Evolutionary conservation across 2,888 invertebrate genomes (phyloP).

Genomic region (Prosapia bicincta): DNA sequence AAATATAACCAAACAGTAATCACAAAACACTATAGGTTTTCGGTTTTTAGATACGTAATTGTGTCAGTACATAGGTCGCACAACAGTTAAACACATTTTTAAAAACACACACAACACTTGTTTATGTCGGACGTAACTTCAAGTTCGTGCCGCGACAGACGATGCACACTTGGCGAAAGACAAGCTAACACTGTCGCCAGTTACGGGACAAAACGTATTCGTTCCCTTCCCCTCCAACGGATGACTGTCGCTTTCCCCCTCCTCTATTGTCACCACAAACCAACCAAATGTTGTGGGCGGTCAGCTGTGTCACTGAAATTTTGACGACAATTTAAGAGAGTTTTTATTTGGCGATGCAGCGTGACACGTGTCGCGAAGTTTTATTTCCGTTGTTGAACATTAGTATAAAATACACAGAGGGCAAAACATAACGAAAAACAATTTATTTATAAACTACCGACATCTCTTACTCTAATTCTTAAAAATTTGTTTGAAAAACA

Average conservation of each 20-base stretch:
- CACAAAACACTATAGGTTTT: not conserved
- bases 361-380: too few species aligned
- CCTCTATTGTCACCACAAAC: constrained; percentile 3
- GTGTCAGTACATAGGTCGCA: constrained; percentile 20
- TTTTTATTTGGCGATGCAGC: not conserved
- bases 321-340: not conserved
- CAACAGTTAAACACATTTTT: not conserved
- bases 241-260: constrained; percentile 16
- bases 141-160: not conserved
- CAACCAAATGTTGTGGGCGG: constrained; percentile 22
- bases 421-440: too few species aligned
- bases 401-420: too few species aligned
- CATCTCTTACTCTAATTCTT: too few species aligned
- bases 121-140: not conserved
- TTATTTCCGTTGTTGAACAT: too few species aligned
- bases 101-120: not conserved
- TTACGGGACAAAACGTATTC: not conserved
- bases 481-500: too few species aligned
- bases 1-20: not conserved
- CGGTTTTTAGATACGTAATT: not conserved
- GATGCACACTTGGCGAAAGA: not conserved
- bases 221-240: constrained; percentile 5
- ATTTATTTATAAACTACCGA: too few species aligned
- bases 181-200: not conserved
- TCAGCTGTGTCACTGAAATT: constrained; percentile 3